A percentile compares a stretch with the other conserved stretches of the same genome.
phyloP scores from a whole-genome alignment of 2,113 vertebrate genomes.

The Ranitomeya variabilis region DNA sequence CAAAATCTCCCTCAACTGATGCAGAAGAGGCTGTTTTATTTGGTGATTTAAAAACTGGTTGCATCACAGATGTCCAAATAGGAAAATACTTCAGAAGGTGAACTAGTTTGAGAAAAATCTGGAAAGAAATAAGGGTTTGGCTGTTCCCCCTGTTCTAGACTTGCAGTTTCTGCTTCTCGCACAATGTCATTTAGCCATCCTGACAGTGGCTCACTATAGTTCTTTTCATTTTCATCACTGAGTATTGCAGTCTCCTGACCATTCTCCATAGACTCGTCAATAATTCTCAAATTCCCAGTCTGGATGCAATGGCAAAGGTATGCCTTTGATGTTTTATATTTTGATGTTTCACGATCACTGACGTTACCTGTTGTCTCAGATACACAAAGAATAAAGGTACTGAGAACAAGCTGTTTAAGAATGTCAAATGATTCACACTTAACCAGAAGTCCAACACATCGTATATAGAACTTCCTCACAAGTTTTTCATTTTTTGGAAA shows the following conservation, averaged over 20 bases:
- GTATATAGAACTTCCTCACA: not conserved
- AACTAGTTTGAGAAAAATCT: not conserved
- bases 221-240: not conserved
- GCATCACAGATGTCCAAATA: too few species aligned
- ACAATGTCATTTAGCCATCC: conserved; percentile 1
- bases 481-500: not conserved
- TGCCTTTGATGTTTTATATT: too few species aligned
- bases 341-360: too few species aligned
- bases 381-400: too few species aligned
- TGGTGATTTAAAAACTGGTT: not conserved
- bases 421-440: not conserved
- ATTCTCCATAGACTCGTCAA: not conserved
- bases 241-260: not conserved
- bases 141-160: not conserved
- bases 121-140: not conserved
- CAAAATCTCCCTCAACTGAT: conserved; percentile 1
- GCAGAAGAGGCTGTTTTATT: conserved; percentile 26
- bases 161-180: not conserved
- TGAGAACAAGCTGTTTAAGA: not conserved
- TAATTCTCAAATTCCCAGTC: too few species aligned
- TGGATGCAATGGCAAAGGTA: too few species aligned
- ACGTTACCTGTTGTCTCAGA: too few species aligned
- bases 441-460: not conserved
- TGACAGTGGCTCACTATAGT: not conserved
- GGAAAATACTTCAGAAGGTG: too few species aligned